A percentile compares a stretch with the other conserved stretches of the same genome.
Conservation (phyloP, 1,140 invertebrate species). For the Paramacrobiotus metropolitanus region DNA sequence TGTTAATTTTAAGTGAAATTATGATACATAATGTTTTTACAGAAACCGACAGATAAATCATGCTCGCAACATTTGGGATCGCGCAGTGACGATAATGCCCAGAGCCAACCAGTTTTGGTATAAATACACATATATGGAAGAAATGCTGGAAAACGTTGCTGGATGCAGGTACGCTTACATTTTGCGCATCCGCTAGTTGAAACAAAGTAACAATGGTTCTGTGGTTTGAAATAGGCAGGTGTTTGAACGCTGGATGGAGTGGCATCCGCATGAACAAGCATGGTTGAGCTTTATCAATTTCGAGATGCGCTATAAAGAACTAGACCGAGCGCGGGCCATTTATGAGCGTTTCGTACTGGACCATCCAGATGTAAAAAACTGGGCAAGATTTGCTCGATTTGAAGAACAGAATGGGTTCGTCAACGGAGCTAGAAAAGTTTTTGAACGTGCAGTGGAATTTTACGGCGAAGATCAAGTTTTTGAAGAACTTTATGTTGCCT, state of each 20-base stretch:
- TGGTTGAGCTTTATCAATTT: slow-evolving; percentile 99
- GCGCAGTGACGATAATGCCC: slow-evolving; percentile 84
- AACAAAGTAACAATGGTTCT: not conserved
- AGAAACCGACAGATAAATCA: slow-evolving; percentile 58
- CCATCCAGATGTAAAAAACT: slow-evolving; percentile 86
- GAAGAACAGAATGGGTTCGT: slow-evolving; percentile 88
- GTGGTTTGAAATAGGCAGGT: slow-evolving; percentile 34
- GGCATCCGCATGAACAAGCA: slow-evolving; percentile 97
- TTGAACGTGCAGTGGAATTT: slow-evolving; percentile 82
- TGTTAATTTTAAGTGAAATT: slow-evolving; percentile 11
- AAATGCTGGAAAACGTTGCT: slow-evolving; percentile 88
- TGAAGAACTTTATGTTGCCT: slow-evolving; percentile 79
- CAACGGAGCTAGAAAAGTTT: slow-evolving; percentile 62
- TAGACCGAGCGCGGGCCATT: slow-evolving; percentile 71
- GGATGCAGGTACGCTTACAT: slow-evolving; percentile 26
- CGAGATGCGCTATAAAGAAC: slow-evolving; percentile 88
- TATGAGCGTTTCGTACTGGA: slow-evolving; percentile 89
- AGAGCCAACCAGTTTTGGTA: slow-evolving; percentile 98
- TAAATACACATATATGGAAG: slow-evolving; percentile 99
- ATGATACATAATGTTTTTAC: slow-evolving; percentile 6
- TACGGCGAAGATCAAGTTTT: slow-evolving; percentile 90
- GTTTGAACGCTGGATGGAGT: slow-evolving; percentile 99
- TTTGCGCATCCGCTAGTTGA: slow-evolving; percentile 6
- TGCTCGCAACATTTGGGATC: slow-evolving; percentile 92
- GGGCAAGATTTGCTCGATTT: slow-evolving; percentile 88